Conservation (phyloP, 2,113 vertebrate genomes). For the Scophthalmus maximus region DNA sequence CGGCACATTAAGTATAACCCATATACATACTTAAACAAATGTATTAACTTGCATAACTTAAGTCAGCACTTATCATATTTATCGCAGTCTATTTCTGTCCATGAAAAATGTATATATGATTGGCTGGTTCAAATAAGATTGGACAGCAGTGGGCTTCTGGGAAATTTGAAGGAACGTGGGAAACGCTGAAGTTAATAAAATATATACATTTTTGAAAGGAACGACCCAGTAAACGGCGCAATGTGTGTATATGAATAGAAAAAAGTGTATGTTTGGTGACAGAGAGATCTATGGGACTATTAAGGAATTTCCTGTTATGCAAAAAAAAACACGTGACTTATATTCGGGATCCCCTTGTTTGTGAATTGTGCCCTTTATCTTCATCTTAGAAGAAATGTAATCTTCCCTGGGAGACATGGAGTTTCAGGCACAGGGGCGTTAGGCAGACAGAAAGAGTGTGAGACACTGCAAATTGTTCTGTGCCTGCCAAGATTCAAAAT, state of each 20-base stretch:
- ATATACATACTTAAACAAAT: slow-evolving; percentile 18
- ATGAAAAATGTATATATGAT: background rate
- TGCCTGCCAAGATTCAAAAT: no score
- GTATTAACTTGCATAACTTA: slow-evolving; percentile 38
- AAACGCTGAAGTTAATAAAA: background rate
- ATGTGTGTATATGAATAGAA: slow-evolving; percentile 1
- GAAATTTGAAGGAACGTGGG: background rate
- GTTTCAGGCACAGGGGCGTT: background rate
- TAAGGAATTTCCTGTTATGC: no score
- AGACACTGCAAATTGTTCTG: no score
- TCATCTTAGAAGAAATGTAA: background rate
- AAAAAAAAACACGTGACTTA: background rate
- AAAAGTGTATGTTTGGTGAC: background rate
- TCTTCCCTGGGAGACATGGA: no score
- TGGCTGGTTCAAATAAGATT: slow-evolving; percentile 4
- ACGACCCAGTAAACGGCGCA: background rate
- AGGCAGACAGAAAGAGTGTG: no score
- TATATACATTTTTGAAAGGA: no score
- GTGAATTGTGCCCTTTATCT: background rate
- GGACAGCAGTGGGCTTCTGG: background rate
- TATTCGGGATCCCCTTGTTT: background rate
- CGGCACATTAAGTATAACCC: slow-evolving; percentile 24
- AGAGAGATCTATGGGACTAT: background rate
- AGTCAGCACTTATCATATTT: slow-evolving; percentile 6
- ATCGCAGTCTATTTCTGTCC: slow-evolving; percentile 4